These are phyloP conservation scores for Drosophila tripunctata DNA, from an alignment of 2,888 invertebrate species.

Conservation along the genomic window DNA sequence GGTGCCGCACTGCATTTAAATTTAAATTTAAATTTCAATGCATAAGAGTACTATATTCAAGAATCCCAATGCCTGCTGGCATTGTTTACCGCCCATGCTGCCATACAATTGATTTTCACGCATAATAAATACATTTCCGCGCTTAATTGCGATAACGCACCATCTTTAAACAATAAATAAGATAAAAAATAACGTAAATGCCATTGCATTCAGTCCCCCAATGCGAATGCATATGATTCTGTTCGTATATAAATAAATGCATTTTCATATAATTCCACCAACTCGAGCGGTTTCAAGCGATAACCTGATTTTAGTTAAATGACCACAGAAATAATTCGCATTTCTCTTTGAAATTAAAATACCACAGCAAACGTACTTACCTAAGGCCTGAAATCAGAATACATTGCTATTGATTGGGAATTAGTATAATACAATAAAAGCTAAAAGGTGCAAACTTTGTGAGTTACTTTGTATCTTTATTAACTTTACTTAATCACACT, in stretches of 20 bases:
- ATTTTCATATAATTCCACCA: neutral
- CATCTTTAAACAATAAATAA: constrained; percentile 57
- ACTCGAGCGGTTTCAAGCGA: neutral
- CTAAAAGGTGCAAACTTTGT: no score
- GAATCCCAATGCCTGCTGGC: constrained; percentile 2
- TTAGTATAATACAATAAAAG: no score
- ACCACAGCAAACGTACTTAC: neutral
- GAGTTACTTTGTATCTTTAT: no score
- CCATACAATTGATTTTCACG: constrained; percentile 50
- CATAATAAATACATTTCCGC: constrained; percentile 55
- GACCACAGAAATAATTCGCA: neutral
- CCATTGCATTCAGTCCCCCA: neutral
- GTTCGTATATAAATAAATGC: neutral
- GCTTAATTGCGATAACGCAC: constrained; percentile 57
- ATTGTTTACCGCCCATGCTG: constrained; percentile 19
- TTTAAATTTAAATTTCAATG: constrained; percentile 42
- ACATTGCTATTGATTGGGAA: neutral
- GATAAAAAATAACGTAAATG: constrained; percentile 38
- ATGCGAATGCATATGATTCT: neutral
- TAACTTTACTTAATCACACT: no score
- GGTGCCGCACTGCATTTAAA: constrained; percentile 33
- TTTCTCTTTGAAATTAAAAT: neutral
- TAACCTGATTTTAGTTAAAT: constrained; percentile 14
- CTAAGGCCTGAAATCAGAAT: neutral
- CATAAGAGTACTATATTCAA: constrained; percentile 12